A percentile compares a stretch with the other conserved stretches of the same genome.
These are phyloP conservation scores for Epinephelus lanceolatus DNA, from an alignment of 2,113 vertebrate species.

Conservation along the genomic window DNA sequence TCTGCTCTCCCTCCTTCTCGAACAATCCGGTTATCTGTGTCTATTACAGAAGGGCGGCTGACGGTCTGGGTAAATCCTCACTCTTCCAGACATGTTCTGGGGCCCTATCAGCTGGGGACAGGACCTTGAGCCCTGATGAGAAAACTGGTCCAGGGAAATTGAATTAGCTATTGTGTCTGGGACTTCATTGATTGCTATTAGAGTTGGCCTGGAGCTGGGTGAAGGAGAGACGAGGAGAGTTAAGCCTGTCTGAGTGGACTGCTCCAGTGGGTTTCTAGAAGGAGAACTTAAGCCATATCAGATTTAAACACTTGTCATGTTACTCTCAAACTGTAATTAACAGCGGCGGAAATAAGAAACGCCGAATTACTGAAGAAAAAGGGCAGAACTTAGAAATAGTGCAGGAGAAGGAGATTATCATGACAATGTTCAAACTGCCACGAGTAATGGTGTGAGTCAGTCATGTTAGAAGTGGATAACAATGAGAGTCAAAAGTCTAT, in stretches of 20 bases:
- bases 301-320: constrained; percentile 42
- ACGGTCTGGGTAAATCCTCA: constrained; percentile 77
- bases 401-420: constrained; percentile 18
- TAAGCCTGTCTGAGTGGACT: constrained; percentile 71
- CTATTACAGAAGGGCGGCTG: constrained; percentile 81
- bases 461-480: constrained; percentile 66
- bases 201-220: constrained; percentile 71
- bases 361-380: background rate
- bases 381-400: background rate
- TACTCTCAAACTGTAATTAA: constrained; percentile 25
- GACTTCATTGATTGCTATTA: constrained; percentile 83
- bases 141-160: constrained; percentile 81
- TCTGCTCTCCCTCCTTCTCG: constrained; percentile 51
- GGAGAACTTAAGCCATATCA: constrained; percentile 40
- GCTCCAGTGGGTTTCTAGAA: constrained; percentile 28
- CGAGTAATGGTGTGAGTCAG: constrained; percentile 54
- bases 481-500: constrained; percentile 77
- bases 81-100: constrained; percentile 72
- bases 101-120: constrained; percentile 82
- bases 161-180: constrained; percentile 82
- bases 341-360: background rate
- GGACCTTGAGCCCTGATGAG: constrained; percentile 79
- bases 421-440: constrained; percentile 37
- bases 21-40: constrained; percentile 85
- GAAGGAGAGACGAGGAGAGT: constrained; percentile 52